Percentiles rank a stretch among this genome's conserved stretches.
These are phyloP conservation scores for Sclerurus mexicanus DNA, from an alignment of 2,113 vertebrate genomes.

Conservation along the genomic window DNA sequence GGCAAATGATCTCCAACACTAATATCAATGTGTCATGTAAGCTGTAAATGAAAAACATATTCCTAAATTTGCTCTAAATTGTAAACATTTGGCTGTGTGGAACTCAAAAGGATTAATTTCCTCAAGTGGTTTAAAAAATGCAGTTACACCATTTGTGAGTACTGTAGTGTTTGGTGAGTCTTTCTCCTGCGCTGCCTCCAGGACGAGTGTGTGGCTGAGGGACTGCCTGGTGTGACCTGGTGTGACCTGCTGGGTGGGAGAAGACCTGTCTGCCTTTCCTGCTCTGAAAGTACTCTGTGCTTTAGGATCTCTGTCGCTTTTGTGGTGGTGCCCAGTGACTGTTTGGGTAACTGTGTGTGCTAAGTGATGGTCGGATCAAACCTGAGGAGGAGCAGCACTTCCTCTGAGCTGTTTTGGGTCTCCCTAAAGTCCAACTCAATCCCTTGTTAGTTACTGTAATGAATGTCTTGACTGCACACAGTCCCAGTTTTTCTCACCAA, in stretches of 20 bases:
- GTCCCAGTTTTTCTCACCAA: neutral
- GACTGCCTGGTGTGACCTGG: neutral
- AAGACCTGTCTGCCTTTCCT: accelerated
- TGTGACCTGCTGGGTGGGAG: accelerated
- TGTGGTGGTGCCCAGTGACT: neutral
- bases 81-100: neutral
- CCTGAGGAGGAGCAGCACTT: neutral
- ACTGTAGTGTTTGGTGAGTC: neutral
- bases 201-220: accelerated
- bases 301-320: accelerated
- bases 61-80: conserved; percentile 1
- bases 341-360: neutral
- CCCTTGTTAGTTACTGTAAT: neutral
- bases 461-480: neutral
- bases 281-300: neutral
- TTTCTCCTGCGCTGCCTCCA: accelerated
- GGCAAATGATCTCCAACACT: conserved; percentile 35
- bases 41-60: conserved; percentile 52
- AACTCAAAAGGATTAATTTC: conserved; percentile 1
- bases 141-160: neutral
- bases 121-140: neutral
- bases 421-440: neutral
- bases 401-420: neutral
- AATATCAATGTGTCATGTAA: conserved; percentile 41
- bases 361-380: neutral